These are phyloP conservation scores for Automeris io DNA, from an alignment of 2,888 invertebrate species.

Conservation along the genomic window DNA sequence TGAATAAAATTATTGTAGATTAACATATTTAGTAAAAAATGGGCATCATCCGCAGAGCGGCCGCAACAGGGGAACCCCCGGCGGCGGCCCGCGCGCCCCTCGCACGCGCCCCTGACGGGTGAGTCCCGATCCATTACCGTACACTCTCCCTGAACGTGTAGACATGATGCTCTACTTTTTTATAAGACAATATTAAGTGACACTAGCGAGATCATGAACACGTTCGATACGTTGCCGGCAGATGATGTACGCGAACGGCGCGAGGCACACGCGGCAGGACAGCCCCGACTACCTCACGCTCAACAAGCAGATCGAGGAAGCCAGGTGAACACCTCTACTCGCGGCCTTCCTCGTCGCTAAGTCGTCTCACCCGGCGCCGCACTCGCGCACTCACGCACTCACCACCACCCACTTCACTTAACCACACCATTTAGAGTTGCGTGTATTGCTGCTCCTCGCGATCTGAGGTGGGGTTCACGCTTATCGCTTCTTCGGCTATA, in stretches of 20 bases:
- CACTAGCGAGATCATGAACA: neutral
- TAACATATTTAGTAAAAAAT: too few relatives aligned
- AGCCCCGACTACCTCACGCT: constrained; percentile 84
- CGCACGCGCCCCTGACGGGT: neutral
- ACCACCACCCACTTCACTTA: too few relatives aligned
- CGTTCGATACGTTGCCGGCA: constrained; percentile 15
- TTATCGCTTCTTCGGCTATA: too few relatives aligned
- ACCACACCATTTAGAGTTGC: too few relatives aligned
- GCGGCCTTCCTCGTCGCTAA: constrained; percentile 4
- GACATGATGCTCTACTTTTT: neutral
- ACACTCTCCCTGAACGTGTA: too few relatives aligned
- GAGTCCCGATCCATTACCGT: neutral
- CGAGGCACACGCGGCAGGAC: constrained; percentile 58
- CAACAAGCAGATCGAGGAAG: constrained; percentile 85
- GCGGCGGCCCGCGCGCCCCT: constrained; percentile 13
- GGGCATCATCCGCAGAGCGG: constrained; percentile 1
- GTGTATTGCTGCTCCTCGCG: too few relatives aligned
- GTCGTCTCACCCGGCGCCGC: neutral
- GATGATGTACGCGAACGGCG: constrained; percentile 52
- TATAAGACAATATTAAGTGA: neutral
- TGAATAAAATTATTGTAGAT: too few relatives aligned
- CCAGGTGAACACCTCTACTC: constrained; percentile 70
- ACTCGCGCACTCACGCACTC: too few relatives aligned
- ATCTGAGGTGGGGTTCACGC: too few relatives aligned
- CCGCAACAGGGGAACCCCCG: neutral